Evolutionary conservation across 2,797 vertebrate genomes (phyloP).

Genomic region (Synanceia verrucosa): DNA sequence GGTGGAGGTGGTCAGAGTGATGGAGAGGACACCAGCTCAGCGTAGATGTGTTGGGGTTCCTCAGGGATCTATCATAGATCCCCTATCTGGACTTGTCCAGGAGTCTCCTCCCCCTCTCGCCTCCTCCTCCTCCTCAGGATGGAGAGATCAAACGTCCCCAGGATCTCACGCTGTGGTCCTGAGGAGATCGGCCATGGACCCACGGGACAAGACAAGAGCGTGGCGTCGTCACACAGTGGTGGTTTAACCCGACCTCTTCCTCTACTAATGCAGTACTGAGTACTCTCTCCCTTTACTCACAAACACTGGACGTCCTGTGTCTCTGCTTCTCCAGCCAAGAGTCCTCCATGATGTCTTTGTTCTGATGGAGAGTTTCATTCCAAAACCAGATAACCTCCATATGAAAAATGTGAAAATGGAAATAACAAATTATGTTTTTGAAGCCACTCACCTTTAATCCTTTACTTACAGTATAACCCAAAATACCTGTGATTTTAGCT

Average conservation of each 20-base stretch:
- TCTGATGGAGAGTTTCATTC: conserved; percentile 26
- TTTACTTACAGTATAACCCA: conserved; percentile 7
- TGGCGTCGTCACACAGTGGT: conserved; percentile 91
- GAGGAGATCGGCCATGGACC: conserved; percentile 81
- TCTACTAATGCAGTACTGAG: conserved; percentile 21
- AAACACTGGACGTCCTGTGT: conserved; percentile 1
- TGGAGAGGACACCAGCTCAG: conserved; percentile 21
- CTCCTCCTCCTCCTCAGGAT: conserved; percentile 49
- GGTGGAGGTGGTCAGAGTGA: conserved; percentile 58
- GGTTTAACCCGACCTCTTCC: conserved; percentile 64
- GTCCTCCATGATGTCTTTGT: background rate
- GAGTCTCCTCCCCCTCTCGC: conserved; percentile 8
- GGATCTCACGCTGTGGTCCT: conserved; percentile 80
- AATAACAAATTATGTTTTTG: background rate
- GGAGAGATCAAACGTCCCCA: conserved; percentile 57
- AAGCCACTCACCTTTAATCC: background rate
- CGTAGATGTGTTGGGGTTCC: conserved; percentile 27
- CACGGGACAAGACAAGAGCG: conserved; percentile 83
- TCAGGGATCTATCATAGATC: conserved; percentile 39
- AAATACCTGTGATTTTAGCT: background rate
- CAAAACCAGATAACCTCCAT: conserved; percentile 6
- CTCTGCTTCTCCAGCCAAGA: conserved; percentile 9
- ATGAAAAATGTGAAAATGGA: background rate
- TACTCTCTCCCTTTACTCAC: conserved; percentile 23
- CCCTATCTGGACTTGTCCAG: conserved; percentile 6